Evolutionary conservation across 2,113 vertebrate genomes (phyloP), one percentile per base, ranked within the genome.

Genomic region (Etheostoma spectabile): DNA sequence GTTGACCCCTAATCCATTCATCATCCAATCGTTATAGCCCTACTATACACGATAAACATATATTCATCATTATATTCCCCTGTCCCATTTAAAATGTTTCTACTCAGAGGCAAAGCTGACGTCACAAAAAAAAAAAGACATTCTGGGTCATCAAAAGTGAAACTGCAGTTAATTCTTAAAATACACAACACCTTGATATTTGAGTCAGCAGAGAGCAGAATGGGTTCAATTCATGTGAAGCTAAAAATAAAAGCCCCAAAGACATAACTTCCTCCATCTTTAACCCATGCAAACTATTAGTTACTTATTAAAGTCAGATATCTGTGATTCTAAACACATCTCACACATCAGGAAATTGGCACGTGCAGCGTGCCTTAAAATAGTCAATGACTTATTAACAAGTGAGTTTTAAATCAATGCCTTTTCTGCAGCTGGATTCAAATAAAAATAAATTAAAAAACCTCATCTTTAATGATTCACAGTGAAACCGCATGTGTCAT

Each of bases 351-450:
- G 3, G 61, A 51, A 46, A 46, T 14, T 2, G 61, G 74, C 75
- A 69, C 35, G 35, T 74, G 84, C 74, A 45, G 71, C 15, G 3
- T 51, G 82, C 14, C 60, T 70, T 49, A 64, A 68, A 82, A 81
- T 1, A 53, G 30, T 84, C 87, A 77, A 91, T 92, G 80, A 81
- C 79, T 64, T 38, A 89, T 88, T 76, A 73, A 77, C 60, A 42
- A 33, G 42, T 4, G 48, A 53, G 38, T 76, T 66, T 74, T 14
- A 56, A 79, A 79, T 87, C 86, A 30, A 59, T 88, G 67, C 15
- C 8, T 61, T 62, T 22, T 57, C 27, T 76, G 13, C 13, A 38
- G 35, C 52, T 33, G 27, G 33, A 14, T 11, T 18, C 30, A 30
- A 2, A 70, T 13, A 0, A 19, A 45, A 11, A 18, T 14, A 24